phyloP scores from a whole-genome alignment of 2,888 invertebrate species.

The Cantharis flavilabris region DNA sequence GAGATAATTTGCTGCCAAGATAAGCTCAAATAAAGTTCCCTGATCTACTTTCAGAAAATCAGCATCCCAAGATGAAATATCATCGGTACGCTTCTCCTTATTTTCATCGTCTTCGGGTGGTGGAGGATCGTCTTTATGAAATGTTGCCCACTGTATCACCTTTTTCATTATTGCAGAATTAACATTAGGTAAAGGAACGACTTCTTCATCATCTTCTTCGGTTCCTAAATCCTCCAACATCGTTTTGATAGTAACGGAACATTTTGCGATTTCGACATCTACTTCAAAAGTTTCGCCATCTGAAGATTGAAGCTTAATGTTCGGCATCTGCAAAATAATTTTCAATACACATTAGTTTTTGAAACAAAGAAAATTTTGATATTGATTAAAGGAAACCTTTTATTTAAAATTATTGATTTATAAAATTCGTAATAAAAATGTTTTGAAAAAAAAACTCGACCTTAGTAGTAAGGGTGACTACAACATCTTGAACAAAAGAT shows the following conservation, averaged over 20 bases:
- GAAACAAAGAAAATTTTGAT: background rate
- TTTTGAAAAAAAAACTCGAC: background rate
- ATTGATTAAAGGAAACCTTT: background rate
- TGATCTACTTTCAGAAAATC: constrained; percentile 99
- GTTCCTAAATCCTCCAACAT: constrained; percentile 95
- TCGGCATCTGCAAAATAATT: constrained; percentile 74
- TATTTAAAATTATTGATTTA: background rate
- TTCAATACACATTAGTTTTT: background rate
- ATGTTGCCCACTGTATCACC: constrained; percentile 91
- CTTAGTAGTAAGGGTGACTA: background rate
- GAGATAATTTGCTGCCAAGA: constrained; percentile 95
- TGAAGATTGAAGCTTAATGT: constrained; percentile 91
- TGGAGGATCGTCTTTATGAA: constrained; percentile 94
- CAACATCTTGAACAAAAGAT: background rate
- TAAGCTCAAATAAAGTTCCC: constrained; percentile 93
- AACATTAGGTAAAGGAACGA: constrained; percentile 95
- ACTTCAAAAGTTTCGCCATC: constrained; percentile 96
- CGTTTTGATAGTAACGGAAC: constrained; percentile 96
- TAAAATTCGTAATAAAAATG: background rate
- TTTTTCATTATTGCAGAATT: constrained; percentile 96
- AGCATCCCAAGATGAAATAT: constrained; percentile 98
- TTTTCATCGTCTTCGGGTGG: constrained; percentile 97
- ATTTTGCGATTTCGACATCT: constrained; percentile 95
- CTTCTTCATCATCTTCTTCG: constrained; percentile 92
- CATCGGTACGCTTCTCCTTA: constrained; percentile 97